These are phyloP conservation scores for Colaptes auratus DNA, from an alignment of 2,113 vertebrate genomes.

Conservation along the genomic window DNA sequence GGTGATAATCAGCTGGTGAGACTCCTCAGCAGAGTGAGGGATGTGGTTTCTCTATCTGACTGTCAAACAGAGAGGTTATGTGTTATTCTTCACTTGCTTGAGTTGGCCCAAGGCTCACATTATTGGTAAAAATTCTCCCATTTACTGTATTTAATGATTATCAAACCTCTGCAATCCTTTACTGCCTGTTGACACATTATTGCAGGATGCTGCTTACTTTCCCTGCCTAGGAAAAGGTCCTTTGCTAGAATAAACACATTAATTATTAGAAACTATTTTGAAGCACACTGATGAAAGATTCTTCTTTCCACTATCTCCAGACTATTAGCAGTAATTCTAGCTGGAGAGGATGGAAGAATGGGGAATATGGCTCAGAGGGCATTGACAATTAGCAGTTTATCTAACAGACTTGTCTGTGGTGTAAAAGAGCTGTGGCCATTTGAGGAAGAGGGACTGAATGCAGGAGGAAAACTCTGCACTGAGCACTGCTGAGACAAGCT, in stretches of 20 bases:
- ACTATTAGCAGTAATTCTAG: constrained; percentile 1
- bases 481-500: not conserved
- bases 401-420: not conserved
- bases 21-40: constrained; percentile 23
- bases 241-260: constrained; percentile 40
- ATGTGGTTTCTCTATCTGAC: constrained; percentile 44
- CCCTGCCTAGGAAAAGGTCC: not conserved
- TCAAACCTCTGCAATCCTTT: constrained; percentile 18
- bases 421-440: not conserved
- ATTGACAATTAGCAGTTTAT: not conserved
- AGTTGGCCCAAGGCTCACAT: constrained; percentile 37
- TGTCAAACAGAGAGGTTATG: not conserved
- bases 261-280: constrained; percentile 28
- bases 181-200: constrained; percentile 21
- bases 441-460: not conserved
- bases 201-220: not conserved
- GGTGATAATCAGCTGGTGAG: constrained; percentile 29
- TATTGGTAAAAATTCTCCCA: constrained; percentile 42
- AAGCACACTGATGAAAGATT: not conserved
- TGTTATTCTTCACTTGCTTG: constrained; percentile 26
- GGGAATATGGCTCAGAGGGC: not conserved
- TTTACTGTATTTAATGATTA: constrained; percentile 49
- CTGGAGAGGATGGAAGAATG: not conserved
- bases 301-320: not conserved
- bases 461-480: not conserved